phyloP scores from a whole-genome alignment of 2,113 vertebrate genomes.

The Caretta caretta region DNA sequence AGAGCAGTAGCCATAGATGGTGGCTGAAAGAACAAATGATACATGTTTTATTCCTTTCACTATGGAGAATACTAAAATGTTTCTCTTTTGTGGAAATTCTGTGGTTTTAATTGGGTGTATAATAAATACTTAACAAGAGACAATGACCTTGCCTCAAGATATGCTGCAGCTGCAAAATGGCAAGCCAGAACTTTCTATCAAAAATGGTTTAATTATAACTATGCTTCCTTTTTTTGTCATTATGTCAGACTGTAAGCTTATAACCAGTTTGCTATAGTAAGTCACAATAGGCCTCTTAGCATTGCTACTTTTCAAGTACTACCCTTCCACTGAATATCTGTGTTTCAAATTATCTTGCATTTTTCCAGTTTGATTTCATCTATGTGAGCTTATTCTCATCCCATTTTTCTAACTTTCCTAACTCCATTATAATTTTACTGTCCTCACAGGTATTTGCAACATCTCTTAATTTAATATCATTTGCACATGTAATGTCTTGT shows the following conservation, averaged over 20 bases:
- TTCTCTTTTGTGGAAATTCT: constrained; percentile 38
- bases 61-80: constrained; percentile 22
- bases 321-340: background rate
- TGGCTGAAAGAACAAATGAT: constrained; percentile 26
- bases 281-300: background rate
- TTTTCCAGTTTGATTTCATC: constrained; percentile 37
- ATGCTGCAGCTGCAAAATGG: background rate
- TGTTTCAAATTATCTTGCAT: constrained; percentile 12
- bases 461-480: background rate
- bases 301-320: background rate
- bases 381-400: constrained; percentile 30
- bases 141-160: constrained; percentile 35
- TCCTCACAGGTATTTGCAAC: background rate
- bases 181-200: constrained; percentile 10
- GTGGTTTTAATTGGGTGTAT: constrained; percentile 38
- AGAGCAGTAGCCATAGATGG: background rate
- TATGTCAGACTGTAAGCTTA: background rate
- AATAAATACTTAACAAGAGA: constrained; percentile 39
- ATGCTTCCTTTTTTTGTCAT: background rate
- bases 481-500: background rate
- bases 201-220: background rate
- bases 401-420: background rate
- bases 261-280: background rate
- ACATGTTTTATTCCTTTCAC: background rate
- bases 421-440: background rate